Evolutionary conservation across 2,113 vertebrate species (phyloP).

Genomic region (Malaclemys terrapin): DNA sequence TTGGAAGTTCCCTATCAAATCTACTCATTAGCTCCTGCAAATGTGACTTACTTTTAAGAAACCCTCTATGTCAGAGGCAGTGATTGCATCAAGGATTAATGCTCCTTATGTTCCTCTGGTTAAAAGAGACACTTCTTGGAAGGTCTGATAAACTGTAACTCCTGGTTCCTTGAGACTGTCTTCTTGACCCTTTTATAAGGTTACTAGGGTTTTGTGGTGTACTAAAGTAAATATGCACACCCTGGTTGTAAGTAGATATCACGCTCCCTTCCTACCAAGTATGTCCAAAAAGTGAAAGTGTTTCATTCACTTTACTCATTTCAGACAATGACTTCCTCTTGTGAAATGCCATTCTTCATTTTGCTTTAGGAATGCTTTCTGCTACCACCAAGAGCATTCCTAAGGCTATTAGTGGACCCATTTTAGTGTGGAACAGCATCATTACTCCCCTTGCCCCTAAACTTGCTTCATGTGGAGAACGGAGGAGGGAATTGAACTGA

Average conservation of each 20-base stretch:
- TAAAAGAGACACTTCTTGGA: conserved; percentile 22
- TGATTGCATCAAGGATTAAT: conserved; percentile 42
- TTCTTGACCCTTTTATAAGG: background rate
- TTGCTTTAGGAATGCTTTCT: background rate
- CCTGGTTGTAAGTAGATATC: background rate
- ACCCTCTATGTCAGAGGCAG: conserved; percentile 8
- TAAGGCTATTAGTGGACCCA: background rate
- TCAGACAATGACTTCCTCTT: background rate
- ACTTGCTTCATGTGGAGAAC: background rate
- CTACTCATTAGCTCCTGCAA: background rate
- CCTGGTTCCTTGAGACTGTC: background rate
- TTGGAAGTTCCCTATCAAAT: background rate
- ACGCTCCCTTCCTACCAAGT: background rate
- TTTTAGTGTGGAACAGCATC: background rate
- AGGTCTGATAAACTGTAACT: conserved; percentile 34
- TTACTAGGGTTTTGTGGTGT: conserved; percentile 21
- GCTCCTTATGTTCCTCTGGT: conserved; percentile 7
- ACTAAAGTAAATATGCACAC: background rate
- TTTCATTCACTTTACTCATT: background rate
- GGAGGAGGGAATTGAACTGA: background rate
- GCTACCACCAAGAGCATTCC: background rate
- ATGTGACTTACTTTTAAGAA: background rate
- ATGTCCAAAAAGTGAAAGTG: background rate
- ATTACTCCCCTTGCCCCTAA: background rate
- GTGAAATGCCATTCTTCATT: background rate